These are phyloP conservation scores for Anarsia innoxiella DNA, from an alignment of 2,888 invertebrate genomes.

Conservation along the genomic window DNA sequence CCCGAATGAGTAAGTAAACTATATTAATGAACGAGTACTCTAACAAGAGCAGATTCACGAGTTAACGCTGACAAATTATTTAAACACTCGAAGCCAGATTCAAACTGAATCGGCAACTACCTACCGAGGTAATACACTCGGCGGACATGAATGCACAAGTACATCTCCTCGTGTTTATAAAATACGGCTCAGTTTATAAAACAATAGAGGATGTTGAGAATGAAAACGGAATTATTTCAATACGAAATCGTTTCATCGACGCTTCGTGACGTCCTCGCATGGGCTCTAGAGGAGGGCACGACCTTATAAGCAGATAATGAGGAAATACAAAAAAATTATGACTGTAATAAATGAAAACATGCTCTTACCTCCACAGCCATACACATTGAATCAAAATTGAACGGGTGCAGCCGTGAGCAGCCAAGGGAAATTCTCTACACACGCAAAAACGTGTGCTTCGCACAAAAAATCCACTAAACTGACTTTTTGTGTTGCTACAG, in stretches of 20 bases:
- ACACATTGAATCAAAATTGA: slow-evolving; percentile 83
- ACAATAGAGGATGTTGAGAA: slow-evolving; percentile 13
- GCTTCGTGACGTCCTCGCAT: slow-evolving; percentile 32
- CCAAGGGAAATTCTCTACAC: slow-evolving; percentile 64
- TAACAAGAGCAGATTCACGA: no score
- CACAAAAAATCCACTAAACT: slow-evolving; percentile 60
- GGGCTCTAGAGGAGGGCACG: slow-evolving; percentile 41
- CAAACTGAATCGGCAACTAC: no score
- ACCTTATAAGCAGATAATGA: slow-evolving; percentile 33
- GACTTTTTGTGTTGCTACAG: slow-evolving; percentile 20
- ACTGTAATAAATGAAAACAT: no score
- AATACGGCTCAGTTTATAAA: slow-evolving; percentile 7
- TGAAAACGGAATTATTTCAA: slow-evolving; percentile 34
- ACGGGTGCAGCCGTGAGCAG: slow-evolving; percentile 77
- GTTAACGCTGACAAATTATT: no score
- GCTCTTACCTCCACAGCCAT: slow-evolving; percentile 88
- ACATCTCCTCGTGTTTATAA: slow-evolving; percentile 8
- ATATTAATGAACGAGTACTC: no score
- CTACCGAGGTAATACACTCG: no score
- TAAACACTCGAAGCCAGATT: no score
- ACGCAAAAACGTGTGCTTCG: slow-evolving; percentile 67
- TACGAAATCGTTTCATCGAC: slow-evolving; percentile 42
- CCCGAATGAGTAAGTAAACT: no score
- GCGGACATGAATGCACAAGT: no score
- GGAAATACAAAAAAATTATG: slow-evolving; percentile 17